Evolutionary conservation across 2,888 invertebrate species (phyloP), one percentile per base, ranked within the genome.

Genomic region (Morpho deidamia): DNA sequence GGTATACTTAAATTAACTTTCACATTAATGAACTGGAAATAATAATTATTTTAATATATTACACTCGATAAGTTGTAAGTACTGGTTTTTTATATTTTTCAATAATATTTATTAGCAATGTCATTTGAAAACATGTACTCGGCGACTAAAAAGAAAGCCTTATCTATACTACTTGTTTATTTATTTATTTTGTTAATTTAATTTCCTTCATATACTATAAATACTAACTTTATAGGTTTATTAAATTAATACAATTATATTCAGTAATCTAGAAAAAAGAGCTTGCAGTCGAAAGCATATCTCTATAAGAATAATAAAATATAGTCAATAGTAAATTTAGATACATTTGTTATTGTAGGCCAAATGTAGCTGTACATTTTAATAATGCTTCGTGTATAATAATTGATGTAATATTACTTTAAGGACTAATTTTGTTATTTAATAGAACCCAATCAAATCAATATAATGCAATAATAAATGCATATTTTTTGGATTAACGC

Each of bases 201-300:
- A 37, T 37, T 23, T 23, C 23, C 23, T 23, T 37, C 4, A 37
- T 34, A 34, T 34, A 34, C 34, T 8, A 34, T 8, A 34, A n/a
- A n/a, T 23, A 23, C 23, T 23, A 23, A 23, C 23, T 23, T 23
- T 23, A 23, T 23, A 23, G 23, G 5, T 23, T 23, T 3, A 23
- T 23, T 23, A 23, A 1, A 23, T 23, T 23, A 23, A 23, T 23
- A 23, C 23, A 23, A 37, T 11, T 23, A 33, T 40, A 11, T 9
- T 39, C 11, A n/a, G 14, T 35, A 49, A 42, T 10, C 12, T 34
- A 33, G 23, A 37, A 32, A 49, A 56, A 40, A 46, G 56, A 53
- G 56, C 56, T 57, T 56, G 56, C 47, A 50, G 49, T 11, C 35
- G 32, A 42, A 59, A 34, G 56, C 58, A 56, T 59, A 59, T 59